Evolutionary conservation across 2,113 vertebrate species (phyloP).

Genomic region (Columba janthina): DNA sequence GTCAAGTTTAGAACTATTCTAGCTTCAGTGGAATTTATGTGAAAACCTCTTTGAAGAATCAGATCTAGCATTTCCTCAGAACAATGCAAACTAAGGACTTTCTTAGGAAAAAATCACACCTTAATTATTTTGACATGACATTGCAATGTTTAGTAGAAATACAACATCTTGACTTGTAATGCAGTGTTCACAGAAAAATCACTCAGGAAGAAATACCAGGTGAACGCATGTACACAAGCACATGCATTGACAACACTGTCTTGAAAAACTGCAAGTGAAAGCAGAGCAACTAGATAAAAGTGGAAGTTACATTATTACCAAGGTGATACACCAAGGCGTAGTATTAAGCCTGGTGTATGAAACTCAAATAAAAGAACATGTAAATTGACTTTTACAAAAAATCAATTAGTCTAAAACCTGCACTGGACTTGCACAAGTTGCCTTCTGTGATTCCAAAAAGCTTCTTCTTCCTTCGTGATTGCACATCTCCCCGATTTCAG

Average conservation of each 20-base stretch:
- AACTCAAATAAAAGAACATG: not conserved
- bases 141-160: not conserved
- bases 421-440: not conserved
- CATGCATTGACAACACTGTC: not conserved
- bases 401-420: not conserved
- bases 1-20: not conserved
- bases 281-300: not conserved
- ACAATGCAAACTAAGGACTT: not conserved
- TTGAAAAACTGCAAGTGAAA: not conserved
- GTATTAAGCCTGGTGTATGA: not conserved
- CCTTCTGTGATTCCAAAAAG: not conserved
- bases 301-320: not conserved
- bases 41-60: not conserved
- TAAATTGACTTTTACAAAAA: not conserved
- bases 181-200: not conserved
- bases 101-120: not conserved
- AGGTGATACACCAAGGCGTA: not conserved
- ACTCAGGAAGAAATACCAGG: not conserved
- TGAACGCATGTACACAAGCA: not conserved
- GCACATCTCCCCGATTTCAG: rapidly evolving
- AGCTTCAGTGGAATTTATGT: not conserved
- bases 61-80: not conserved
- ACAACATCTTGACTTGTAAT: not conserved
- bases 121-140: not conserved
- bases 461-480: not conserved